phyloP scores from a whole-genome alignment of 2,888 invertebrate species.

The Lepeophtheirus nordmannii region DNA sequence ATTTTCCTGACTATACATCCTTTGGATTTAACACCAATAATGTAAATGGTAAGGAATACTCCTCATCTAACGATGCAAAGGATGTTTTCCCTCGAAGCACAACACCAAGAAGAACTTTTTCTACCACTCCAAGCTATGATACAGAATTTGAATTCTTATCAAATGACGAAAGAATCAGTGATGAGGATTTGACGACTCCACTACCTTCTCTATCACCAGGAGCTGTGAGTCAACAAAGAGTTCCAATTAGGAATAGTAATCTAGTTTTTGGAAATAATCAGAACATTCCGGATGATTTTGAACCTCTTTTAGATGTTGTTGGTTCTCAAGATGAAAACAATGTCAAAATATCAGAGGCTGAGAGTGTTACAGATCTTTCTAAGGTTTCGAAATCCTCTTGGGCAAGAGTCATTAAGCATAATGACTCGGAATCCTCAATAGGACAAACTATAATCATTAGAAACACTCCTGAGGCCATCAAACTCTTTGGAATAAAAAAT shows the following conservation, averaged over 20 bases:
- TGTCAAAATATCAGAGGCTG: not conserved
- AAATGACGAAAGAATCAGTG: not conserved
- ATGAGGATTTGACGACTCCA: constrained; percentile 2
- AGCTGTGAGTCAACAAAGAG: not conserved
- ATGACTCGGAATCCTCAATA: not conserved
- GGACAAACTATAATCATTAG: not conserved
- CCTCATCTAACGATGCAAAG: not conserved
- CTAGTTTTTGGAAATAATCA: not conserved
- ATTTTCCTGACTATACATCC: not conserved
- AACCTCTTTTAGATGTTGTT: not conserved
- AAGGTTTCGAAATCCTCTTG: not conserved
- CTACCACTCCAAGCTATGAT: constrained; percentile 3
- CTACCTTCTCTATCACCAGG: not conserved
- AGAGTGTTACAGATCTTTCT: not conserved
- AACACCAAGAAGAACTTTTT: not conserved
- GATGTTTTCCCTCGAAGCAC: constrained; percentile 1
- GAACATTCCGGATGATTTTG: not conserved
- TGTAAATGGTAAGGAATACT: too few relatives aligned
- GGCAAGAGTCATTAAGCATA: constrained; percentile 3
- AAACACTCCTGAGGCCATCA: constrained; percentile 19
- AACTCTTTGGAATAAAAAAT: constrained; percentile 22
- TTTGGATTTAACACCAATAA: not conserved
- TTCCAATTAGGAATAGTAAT: not conserved
- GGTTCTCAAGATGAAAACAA: not conserved
- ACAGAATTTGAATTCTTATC: not conserved